Conservation (phyloP, 1,140 invertebrate species). For the Drosophila pseudoananassae region DNA sequence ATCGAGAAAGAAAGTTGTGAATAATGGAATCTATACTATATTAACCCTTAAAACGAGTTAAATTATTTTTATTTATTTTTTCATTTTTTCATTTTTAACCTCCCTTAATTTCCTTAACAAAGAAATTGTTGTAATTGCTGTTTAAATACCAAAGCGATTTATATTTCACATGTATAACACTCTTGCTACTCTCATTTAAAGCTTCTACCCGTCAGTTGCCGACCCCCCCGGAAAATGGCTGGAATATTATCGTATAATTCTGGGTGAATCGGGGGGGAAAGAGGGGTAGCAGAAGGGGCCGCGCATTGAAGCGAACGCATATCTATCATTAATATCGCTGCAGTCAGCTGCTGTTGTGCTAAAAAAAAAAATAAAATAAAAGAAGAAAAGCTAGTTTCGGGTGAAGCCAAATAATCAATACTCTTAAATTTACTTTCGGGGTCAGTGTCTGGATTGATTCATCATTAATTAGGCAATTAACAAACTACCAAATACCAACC, state of each 20-base stretch:
- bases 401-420: not conserved
- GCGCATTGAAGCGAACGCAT: slow-evolving; percentile 77
- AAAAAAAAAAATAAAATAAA: slow-evolving; percentile 32
- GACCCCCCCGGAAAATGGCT: slow-evolving; percentile 16
- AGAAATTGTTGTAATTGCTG: slow-evolving; percentile 17
- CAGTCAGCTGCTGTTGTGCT: slow-evolving; percentile 79
- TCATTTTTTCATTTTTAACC: not conserved
- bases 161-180: slow-evolving; percentile 5
- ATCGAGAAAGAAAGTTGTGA: no score
- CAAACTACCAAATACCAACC: no score
- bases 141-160: slow-evolving; percentile 40
- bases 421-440: not conserved
- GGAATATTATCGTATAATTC: slow-evolving; percentile 70
- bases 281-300: not conserved
- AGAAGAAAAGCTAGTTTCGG: not conserved
- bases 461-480: no score
- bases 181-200: slow-evolving; percentile 35
- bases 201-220: slow-evolving; percentile 3
- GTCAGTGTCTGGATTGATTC: no score
- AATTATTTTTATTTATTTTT: no score
- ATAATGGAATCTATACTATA: no score
- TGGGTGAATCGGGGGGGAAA: slow-evolving; percentile 11
- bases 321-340: slow-evolving; percentile 82
- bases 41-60: no score
- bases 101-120: not conserved